These are phyloP conservation scores for Eubasilissa regina DNA, from an alignment of 1,140 invertebrate genomes.

Conservation along the genomic window DNA sequence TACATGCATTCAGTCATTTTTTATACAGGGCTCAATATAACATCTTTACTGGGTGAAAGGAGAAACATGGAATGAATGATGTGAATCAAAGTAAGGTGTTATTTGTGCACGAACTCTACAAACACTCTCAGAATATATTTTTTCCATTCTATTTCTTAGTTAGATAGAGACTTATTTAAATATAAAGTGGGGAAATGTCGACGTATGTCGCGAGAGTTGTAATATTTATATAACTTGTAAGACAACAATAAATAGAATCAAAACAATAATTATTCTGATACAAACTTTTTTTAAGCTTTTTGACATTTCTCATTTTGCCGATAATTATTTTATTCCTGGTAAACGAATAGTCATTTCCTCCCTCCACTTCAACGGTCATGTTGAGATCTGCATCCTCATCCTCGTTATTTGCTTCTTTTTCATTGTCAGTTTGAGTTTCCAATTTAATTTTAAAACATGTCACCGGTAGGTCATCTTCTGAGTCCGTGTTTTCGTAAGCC, in stretches of 20 bases:
- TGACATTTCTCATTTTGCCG: constrained; percentile 41
- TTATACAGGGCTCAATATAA: too few species aligned
- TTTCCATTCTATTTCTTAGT: too few species aligned
- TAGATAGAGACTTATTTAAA: too few species aligned
- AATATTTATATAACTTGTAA: too few species aligned
- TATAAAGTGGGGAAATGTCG: too few species aligned
- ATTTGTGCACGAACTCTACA: too few species aligned
- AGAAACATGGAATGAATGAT: too few species aligned
- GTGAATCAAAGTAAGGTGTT: too few species aligned
- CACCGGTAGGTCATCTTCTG: constrained; percentile 51
- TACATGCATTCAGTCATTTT: too few species aligned
- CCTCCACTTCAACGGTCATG: constrained; percentile 56
- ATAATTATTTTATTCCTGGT: constrained; percentile 40
- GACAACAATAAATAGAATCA: not conserved
- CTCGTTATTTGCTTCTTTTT: not conserved
- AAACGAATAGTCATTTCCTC: constrained; percentile 11
- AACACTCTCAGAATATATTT: too few species aligned
- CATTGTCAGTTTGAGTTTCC: constrained; percentile 16
- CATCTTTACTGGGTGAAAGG: too few species aligned
- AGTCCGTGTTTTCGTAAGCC: constrained; percentile 14
- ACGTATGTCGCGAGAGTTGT: not conserved
- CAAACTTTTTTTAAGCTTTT: constrained; percentile 5
- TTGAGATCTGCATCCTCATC: constrained; percentile 47
- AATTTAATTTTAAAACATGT: constrained; percentile 32
- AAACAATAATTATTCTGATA: not conserved